Base-by-base conservation (phyloP, 2,113 vertebrate species). In the Gambusia holbrooki region DNA sequence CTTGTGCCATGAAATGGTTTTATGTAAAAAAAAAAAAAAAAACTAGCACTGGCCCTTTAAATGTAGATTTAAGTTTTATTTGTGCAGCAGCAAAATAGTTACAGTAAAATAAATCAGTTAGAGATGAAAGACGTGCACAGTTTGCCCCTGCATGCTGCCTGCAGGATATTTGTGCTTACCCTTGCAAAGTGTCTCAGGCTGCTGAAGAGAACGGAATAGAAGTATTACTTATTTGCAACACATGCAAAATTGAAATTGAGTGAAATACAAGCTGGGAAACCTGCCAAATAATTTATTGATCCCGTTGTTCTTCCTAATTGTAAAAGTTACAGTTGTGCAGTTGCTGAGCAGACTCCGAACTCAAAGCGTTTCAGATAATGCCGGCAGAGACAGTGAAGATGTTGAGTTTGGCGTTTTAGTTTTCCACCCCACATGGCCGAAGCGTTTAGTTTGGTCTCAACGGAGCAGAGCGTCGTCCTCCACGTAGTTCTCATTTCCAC, bases 281-380 rank as follows among this genome's bases (percentile, higher is more conserved):
- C 86, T 60, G 64, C 71, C 66, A 81, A 77, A 88, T 81, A 77
- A 86, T 45, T 54, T 91, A 93, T 92, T 82, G 93, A 93, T 89
- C 89, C 69, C 35, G n/a, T n/a, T 33, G 30, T 69, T 77, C 33
- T 74, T 84, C 65, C 51, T 80, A 77, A 85, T 81, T 75, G 67
- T 71, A 19, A 69, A 80, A 87, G 80, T 42, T 67, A 62, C 73
- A 33, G 13, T 66, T 27, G 82, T 66, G 58, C 29, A 64, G 61
- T 19, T 66, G 64, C 79, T 77, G 65, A 79, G 67, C 81, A 76
- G 65, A 61, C 25, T 14, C 13, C 25, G 30, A 40, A n/a, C 42
- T 71, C 28, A 1, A 19, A 71, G 9, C 7, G n/a, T 28, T 12
- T 4, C 4, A 15, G 1, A 1, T 66, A 3, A 27, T 7, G 37